Evolutionary conservation across 2,888 invertebrate species (phyloP).

Genomic region (Dendrolimus pini): DNA sequence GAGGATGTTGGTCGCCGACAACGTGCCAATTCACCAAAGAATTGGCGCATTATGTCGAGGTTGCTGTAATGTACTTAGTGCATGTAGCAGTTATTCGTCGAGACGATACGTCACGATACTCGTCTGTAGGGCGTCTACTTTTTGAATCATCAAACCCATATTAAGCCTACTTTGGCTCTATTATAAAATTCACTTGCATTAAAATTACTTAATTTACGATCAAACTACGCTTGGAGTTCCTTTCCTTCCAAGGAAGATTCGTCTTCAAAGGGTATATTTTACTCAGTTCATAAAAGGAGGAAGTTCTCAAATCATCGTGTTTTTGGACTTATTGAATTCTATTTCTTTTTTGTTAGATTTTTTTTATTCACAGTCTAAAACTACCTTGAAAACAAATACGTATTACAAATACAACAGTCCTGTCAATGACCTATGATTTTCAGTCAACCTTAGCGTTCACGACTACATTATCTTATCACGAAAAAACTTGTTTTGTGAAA

Average conservation of each 20-base stretch:
- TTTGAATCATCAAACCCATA: constrained; percentile 34
- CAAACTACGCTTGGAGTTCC: too few relatives aligned
- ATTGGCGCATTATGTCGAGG: constrained; percentile 66
- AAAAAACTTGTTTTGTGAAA: constrained; percentile 29
- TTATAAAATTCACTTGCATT: too few relatives aligned
- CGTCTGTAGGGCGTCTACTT: constrained; percentile 64
- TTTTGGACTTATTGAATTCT: too few relatives aligned
- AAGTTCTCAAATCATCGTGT: too few relatives aligned
- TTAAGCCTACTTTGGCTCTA: too few relatives aligned
- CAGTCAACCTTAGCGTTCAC: constrained; percentile 50
- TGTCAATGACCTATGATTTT: constrained; percentile 61
- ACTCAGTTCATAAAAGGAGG: too few relatives aligned
- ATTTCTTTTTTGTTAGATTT: too few relatives aligned
- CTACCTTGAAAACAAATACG: not conserved
- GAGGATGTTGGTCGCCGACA: constrained; percentile 45
- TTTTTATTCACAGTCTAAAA: too few relatives aligned
- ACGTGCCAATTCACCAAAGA: constrained; percentile 58
- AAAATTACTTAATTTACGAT: too few relatives aligned
- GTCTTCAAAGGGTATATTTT: too few relatives aligned
- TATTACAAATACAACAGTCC: constrained; percentile 9
- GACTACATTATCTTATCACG: constrained; percentile 44
- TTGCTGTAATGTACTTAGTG: constrained; percentile 35
- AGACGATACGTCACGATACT: constrained; percentile 60
- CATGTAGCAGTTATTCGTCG: constrained; percentile 41
- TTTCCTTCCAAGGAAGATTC: too few relatives aligned